These are phyloP conservation scores for Parapsyche elsis DNA, from an alignment of 1,140 invertebrate genomes.

Conservation along the genomic window DNA sequence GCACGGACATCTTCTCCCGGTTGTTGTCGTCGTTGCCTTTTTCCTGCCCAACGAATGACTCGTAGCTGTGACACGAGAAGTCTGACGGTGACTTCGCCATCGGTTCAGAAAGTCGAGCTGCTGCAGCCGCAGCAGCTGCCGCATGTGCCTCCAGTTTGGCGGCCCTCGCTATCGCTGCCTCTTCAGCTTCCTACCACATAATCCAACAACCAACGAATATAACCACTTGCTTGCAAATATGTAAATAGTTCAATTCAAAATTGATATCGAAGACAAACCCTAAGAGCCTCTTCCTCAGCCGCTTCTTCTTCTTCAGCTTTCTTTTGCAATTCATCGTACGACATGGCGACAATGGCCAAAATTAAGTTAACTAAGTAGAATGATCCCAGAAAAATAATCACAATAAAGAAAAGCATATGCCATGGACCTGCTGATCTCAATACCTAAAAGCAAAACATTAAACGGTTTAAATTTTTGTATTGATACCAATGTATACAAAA, in stretches of 20 bases:
- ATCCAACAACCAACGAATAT: not conserved
- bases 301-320: conserved; percentile 97
- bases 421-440: conserved; percentile 93
- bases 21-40: conserved; percentile 88
- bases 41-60: conserved; percentile 87
- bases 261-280: conserved; percentile 66
- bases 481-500: no score
- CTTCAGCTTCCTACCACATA: conserved; percentile 78
- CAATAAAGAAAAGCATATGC: conserved; percentile 98
- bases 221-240: not conserved
- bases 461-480: no score
- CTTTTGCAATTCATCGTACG: conserved; percentile 98
- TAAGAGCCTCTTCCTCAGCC: conserved; percentile 89
- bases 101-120: conserved; percentile 68
- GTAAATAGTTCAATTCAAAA: not conserved
- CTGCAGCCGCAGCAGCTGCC: conserved; percentile 71
- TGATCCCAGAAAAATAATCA: conserved; percentile 98
- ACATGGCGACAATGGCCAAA: conserved; percentile 99
- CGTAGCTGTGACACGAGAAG: conserved; percentile 90
- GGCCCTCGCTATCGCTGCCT: conserved; percentile 79
- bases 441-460: conserved; percentile 79
- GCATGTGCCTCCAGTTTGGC: conserved; percentile 78
- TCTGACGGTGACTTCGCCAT: conserved; percentile 87
- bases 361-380: conserved; percentile 99
- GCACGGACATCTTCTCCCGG: conserved; percentile 90